A percentile compares a stretch with the other conserved stretches of the same genome.
phyloP scores from a whole-genome alignment of 2,888 invertebrate species.

The Drosophila gaucha region DNA sequence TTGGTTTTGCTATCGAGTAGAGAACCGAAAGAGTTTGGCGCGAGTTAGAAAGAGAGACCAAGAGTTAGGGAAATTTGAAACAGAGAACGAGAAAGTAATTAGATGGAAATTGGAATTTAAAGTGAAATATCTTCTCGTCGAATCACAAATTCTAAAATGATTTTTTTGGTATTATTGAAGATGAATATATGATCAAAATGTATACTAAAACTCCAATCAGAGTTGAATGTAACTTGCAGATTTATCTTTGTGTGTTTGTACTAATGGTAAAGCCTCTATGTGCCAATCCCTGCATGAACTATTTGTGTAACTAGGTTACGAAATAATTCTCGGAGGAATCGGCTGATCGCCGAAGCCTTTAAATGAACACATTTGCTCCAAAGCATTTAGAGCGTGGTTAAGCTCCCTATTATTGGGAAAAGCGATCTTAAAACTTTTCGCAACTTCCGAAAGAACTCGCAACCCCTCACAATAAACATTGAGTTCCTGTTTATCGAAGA shows the following conservation, averaged over 20 bases:
- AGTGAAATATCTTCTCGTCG: background rate
- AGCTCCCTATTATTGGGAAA: conserved; percentile 65
- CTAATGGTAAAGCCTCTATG: background rate
- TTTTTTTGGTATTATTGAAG: too few relatives aligned
- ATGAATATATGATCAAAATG: background rate
- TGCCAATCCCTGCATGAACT: background rate
- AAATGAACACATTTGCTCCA: conserved; percentile 11
- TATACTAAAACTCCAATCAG: background rate
- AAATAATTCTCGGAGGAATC: background rate
- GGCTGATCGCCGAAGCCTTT: background rate
- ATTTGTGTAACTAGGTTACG: background rate
- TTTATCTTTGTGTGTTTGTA: background rate
- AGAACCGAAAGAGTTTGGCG: background rate
- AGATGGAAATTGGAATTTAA: background rate
- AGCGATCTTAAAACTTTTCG: conserved; percentile 56
- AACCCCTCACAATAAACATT: conserved; percentile 82
- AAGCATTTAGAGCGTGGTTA: conserved; percentile 18
- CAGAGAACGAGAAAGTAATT: background rate
- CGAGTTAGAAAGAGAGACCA: background rate
- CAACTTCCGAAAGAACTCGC: conserved; percentile 65
- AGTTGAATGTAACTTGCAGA: background rate
- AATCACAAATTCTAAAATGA: background rate
- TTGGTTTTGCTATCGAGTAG: too few relatives aligned
- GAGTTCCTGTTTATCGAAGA: conserved; percentile 82
- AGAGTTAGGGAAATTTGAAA: background rate